Base-by-base conservation (phyloP, 2,113 vertebrate species). In the Eubucco bourcierii region DNA sequence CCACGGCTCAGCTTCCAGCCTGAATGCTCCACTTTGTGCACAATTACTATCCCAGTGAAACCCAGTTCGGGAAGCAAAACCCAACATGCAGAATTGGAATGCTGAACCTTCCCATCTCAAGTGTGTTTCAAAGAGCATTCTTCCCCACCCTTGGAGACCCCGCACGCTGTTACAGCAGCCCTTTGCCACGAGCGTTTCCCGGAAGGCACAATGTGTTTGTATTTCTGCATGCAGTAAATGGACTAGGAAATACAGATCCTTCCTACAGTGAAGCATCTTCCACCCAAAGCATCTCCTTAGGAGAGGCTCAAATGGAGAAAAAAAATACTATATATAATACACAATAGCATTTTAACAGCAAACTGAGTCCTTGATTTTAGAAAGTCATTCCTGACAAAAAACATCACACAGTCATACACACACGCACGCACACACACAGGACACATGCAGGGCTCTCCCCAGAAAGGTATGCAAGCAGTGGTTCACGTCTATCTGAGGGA, bases 171-270 rank as follows among this genome's bases (percentile, higher is more conserved):
- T 90, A 84, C 90, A 92, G 78, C 90, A 96, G 84, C 86, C 79
- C 71, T 94, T 90, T 66, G 23, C 71, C 77, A 23, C 82, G 91
- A 41, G 71, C 55, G 90, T 91, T 94, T 96, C 87, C 93, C 95
- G 86, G 80, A 98, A 98, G 97, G 97, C 97, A 98, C 97, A 96
- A 90, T 78, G 94, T 95, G 96, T 97, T 98, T 80, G 84, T 88
- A 96, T 85, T 97, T 97, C 88, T 95, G 97, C 96, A 94, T 97
- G 97, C 97, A 97, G 94, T 97, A 97, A 97, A 97, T 96, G 97
- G 95, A 97, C 97, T 95, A 96, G 70, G 94, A 96, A 97, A 96
- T 93, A 80, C 95, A 77, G 93, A 94, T 89, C 80, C 60, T 79
- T 95, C 87, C 60, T 79, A 95, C 87, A 85, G 68, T 90, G 89